phyloP scores from a whole-genome alignment of 2,888 invertebrate species.

The Therioaphis trifolii region DNA sequence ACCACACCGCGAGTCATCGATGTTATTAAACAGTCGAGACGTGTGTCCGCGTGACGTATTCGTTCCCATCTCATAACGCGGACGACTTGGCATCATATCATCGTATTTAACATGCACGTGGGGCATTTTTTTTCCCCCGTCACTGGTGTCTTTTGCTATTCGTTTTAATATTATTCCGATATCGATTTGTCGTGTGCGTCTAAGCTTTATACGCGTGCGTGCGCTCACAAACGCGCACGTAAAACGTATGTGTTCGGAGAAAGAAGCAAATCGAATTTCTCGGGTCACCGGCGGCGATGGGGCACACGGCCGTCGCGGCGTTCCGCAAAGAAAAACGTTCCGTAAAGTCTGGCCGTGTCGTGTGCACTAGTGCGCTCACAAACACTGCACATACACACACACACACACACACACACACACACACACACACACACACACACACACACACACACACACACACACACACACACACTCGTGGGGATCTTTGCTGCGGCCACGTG shows the following conservation, averaged over 20 bases:
- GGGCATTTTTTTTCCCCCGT: too few relatives aligned
- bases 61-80: too few relatives aligned
- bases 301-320: background rate
- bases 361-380: background rate
- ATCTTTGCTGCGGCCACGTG: too few relatives aligned
- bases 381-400: too few relatives aligned
- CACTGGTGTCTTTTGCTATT: too few relatives aligned
- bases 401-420: background rate
- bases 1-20: too few relatives aligned
- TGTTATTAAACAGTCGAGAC: too few relatives aligned
- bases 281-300: background rate
- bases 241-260: background rate
- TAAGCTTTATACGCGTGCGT: background rate
- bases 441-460: too few relatives aligned
- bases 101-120: too few relatives aligned
- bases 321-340: background rate
- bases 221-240: background rate
- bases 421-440: background rate
- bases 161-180: background rate
- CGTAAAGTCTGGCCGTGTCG: slow-evolving; percentile 37
- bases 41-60: too few relatives aligned
- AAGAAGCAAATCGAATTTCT: slow-evolving; percentile 36
- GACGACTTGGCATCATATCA: too few relatives aligned
- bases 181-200: background rate
- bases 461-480: background rate